These are phyloP conservation scores for Drymodes brunneopygia DNA, from an alignment of 2,113 vertebrate species.

Conservation along the genomic window DNA sequence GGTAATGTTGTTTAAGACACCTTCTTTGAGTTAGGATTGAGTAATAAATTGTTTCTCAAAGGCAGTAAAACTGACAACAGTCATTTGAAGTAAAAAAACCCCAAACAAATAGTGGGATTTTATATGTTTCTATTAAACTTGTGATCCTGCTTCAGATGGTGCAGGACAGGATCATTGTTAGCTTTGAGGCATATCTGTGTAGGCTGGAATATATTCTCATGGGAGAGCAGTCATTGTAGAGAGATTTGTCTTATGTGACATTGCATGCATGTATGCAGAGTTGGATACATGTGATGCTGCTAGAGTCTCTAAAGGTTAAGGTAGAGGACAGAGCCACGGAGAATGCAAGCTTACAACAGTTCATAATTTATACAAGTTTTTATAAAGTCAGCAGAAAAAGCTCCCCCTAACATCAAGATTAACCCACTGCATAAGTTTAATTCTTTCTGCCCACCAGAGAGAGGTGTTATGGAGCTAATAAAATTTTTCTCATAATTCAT, in stretches of 20 bases:
- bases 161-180: neutral
- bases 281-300: neutral
- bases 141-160: neutral
- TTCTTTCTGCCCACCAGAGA: neutral
- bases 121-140: neutral
- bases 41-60: neutral
- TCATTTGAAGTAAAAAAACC: neutral
- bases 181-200: neutral
- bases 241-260: neutral
- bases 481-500: neutral
- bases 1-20: neutral
- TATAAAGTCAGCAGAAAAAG: neutral
- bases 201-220: neutral
- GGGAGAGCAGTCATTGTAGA: neutral
- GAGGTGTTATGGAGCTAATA: neutral
- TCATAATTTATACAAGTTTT: neutral
- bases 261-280: neutral
- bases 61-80: neutral
- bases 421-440: neutral
- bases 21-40: neutral
- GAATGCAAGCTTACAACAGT: neutral
- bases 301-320: neutral
- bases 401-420: neutral
- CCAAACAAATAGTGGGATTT: neutral
- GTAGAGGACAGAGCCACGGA: neutral